Evolutionary conservation across 2,113 vertebrate species (phyloP).

Genomic region (Calypte anna): DNA sequence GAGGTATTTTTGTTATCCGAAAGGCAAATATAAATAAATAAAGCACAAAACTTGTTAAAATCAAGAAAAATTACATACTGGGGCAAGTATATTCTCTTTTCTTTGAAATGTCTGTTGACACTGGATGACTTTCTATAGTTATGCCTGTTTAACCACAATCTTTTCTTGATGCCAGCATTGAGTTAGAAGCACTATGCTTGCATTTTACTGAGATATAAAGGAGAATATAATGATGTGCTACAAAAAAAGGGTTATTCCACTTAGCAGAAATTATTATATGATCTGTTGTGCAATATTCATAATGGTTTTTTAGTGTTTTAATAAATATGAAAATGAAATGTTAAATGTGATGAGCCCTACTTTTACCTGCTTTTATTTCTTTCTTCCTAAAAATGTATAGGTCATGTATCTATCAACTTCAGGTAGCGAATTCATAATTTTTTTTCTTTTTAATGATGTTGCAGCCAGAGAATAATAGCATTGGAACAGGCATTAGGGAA

Average conservation of each 20-base stretch:
- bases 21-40: background rate
- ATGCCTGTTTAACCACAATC: background rate
- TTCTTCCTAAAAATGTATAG: background rate
- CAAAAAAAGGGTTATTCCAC: background rate
- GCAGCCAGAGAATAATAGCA: background rate
- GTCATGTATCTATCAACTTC: background rate
- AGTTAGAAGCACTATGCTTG: background rate
- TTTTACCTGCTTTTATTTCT: background rate
- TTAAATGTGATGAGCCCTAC: background rate
- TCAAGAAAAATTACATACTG: background rate
- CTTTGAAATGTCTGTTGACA: background rate
- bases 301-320: conserved; percentile 17
- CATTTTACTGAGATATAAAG: background rate
- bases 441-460: background rate
- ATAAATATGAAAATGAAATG: conserved; percentile 26
- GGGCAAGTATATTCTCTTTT: background rate
- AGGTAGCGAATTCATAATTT: background rate
- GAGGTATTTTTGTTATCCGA: background rate
- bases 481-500: background rate
- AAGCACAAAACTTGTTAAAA: accelerated
- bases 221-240: background rate
- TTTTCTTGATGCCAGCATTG: background rate
- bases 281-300: conserved; percentile 12
- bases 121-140: background rate
- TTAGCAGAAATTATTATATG: background rate